A percentile compares a stretch with the other conserved stretches of the same genome.
Evolutionary conservation across 1,140 invertebrate species (phyloP).

Genomic region (Cydia amplana): DNA sequence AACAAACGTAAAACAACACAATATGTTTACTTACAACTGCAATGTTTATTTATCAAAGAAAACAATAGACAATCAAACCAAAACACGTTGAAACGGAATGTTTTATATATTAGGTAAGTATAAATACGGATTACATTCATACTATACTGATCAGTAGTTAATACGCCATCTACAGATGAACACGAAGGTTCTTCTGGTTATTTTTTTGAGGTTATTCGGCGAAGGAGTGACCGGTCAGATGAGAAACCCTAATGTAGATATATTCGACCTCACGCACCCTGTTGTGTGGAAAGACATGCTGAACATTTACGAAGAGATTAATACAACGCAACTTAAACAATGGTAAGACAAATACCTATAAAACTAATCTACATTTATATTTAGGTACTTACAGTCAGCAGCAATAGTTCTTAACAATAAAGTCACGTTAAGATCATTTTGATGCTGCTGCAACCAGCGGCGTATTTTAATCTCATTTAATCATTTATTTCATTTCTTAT

Average conservation of each 20-base stretch:
- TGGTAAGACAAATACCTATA: conserved; percentile 47
- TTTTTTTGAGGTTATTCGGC: background rate
- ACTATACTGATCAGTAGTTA: background rate
- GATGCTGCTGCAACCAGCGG: too few relatives aligned
- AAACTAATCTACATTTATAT: too few relatives aligned
- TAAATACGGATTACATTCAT: background rate
- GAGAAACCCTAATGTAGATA: conserved; percentile 40
- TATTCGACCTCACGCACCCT: conserved; percentile 52
- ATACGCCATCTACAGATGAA: background rate
- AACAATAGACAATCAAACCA: conserved; percentile 5
- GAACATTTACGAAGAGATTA: conserved; percentile 39
- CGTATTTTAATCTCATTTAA: too few relatives aligned
- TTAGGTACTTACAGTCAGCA: too few relatives aligned
- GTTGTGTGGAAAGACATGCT: conserved; percentile 51
- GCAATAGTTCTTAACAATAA: too few relatives aligned
- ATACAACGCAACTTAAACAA: conserved; percentile 45
- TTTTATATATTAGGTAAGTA: background rate
- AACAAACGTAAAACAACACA: background rate
- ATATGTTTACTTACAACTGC: background rate
- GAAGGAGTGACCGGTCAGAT: background rate
- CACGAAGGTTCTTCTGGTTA: background rate
- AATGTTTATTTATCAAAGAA: background rate
- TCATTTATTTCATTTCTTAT: too few relatives aligned
- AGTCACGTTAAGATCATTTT: too few relatives aligned
- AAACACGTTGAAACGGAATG: background rate